Conservation (phyloP, 2,113 vertebrate species). For the Corapipo altera region DNA sequence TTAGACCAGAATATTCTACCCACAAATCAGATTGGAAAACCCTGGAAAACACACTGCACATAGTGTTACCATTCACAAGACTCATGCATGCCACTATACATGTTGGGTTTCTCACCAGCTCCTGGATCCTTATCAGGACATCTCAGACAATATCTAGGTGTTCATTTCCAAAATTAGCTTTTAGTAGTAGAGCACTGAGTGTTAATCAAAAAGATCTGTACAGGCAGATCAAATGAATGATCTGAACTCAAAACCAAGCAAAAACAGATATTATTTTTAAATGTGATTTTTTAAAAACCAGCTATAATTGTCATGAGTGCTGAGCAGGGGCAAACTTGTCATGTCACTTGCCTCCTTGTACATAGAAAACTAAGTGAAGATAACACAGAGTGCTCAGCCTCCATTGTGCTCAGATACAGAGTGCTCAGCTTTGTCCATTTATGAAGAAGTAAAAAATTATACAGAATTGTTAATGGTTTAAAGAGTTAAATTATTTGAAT, state of each 20-base stretch:
- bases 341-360: neutral
- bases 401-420: neutral
- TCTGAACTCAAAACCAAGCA: neutral
- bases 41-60: neutral
- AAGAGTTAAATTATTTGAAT: neutral
- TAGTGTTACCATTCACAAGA: neutral
- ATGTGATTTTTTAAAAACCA: neutral
- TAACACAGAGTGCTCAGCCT: neutral
- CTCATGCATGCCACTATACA: accelerated
- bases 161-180: neutral
- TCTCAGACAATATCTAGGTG: neutral
- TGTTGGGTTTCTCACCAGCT: neutral
- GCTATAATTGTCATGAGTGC: neutral
- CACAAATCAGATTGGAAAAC: neutral
- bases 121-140: neutral
- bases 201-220: neutral
- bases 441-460: neutral
- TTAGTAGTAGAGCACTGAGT: neutral
- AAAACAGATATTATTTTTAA: neutral
- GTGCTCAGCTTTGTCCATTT: neutral
- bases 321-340: neutral
- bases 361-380: neutral
- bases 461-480: neutral
- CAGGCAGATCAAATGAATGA: neutral
- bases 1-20: neutral